Percentiles rank a stretch among this genome's conserved stretches.
These are phyloP conservation scores for Parochlus steinenii DNA, from an alignment of 2,888 invertebrate species.

Conservation along the genomic window DNA sequence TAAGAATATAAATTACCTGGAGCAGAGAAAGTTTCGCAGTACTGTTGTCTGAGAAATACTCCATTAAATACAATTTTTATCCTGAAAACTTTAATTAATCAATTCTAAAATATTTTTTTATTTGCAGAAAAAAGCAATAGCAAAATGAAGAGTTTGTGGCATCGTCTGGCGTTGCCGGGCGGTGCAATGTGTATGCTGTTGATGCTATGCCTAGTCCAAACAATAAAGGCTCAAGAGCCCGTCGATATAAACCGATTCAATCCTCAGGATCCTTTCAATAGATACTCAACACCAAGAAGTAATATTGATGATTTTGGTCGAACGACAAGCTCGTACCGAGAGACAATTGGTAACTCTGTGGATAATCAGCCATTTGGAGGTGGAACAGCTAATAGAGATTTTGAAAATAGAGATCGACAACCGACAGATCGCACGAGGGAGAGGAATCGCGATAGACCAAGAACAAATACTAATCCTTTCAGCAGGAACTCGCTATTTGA, in stretches of 20 bases:
- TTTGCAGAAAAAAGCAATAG: too few relatives aligned
- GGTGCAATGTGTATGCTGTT: constrained; percentile 7
- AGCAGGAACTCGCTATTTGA: constrained; percentile 4
- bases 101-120: too few relatives aligned
- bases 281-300: constrained; percentile 2
- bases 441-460: constrained; percentile 5
- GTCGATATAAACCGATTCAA: constrained; percentile 6
- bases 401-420: constrained; percentile 2
- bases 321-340: constrained; percentile 3
- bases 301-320: constrained; percentile 8
- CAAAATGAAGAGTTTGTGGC: constrained; percentile 10
- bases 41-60: too few relatives aligned
- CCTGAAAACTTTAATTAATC: too few relatives aligned
- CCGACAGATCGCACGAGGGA: background rate
- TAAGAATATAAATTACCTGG: too few relatives aligned
- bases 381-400: background rate
- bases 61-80: too few relatives aligned
- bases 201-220: background rate
- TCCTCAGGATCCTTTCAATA: constrained; percentile 2
- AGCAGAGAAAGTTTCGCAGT: too few relatives aligned
- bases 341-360: constrained; percentile 6
- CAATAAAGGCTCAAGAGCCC: background rate
- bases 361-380: constrained; percentile 9
- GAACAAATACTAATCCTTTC: constrained; percentile 3
- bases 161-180: constrained; percentile 6